Conservation (phyloP, 2,797 vertebrate species). For the Thripadectes ignobilis region DNA sequence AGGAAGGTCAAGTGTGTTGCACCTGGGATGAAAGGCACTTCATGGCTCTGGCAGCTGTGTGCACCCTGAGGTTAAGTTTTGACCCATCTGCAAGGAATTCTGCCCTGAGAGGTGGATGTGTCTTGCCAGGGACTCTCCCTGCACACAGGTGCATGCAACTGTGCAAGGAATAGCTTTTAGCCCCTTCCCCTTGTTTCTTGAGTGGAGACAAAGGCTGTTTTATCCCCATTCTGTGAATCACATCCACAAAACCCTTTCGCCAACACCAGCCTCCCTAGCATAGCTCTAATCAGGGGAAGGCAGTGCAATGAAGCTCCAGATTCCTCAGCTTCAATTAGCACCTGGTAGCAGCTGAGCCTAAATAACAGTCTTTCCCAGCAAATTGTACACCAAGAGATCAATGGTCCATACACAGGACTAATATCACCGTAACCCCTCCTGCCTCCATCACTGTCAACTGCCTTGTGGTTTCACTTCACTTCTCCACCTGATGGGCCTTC, state of each 20-base stretch:
- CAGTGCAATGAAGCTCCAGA: background rate
- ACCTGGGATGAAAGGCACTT: background rate
- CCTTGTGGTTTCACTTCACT: constrained; percentile 15
- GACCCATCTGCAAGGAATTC: background rate
- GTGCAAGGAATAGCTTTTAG: background rate
- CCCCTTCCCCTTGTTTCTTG: background rate
- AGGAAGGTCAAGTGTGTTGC: background rate
- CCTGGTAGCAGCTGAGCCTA: background rate
- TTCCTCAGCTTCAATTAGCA: background rate
- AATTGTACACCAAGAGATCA: constrained; percentile 7
- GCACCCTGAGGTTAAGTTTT: background rate
- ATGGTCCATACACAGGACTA: background rate
- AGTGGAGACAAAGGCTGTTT: background rate
- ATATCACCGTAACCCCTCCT: background rate
- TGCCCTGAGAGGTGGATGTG: background rate
- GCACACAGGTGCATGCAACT: background rate
- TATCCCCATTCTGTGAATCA: background rate
- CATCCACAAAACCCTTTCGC: background rate
- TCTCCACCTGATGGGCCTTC: constrained; percentile 13
- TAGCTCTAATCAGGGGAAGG: background rate
- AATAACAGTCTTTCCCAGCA: background rate
- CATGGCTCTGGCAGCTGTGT: background rate
- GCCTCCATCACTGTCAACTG: background rate
- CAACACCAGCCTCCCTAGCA: background rate
- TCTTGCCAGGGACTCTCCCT: background rate